Conservation (phyloP, 2,797 vertebrate genomes). For the Chrosomus eos region DNA sequence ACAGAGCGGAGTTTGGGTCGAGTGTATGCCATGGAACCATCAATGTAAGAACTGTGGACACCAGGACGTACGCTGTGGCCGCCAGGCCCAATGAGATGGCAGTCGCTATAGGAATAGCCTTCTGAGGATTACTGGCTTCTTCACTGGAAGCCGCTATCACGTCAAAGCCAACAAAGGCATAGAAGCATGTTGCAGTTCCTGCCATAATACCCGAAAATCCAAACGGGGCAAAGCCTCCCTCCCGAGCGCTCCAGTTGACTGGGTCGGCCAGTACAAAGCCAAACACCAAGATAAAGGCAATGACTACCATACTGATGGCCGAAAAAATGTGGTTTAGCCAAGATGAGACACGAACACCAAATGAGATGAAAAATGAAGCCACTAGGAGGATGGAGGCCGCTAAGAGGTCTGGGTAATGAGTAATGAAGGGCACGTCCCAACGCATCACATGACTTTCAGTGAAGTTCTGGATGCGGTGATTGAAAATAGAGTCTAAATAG, state of each 20-base stretch:
- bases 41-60: slow-evolving; percentile 90
- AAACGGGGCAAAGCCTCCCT: slow-evolving; percentile 91
- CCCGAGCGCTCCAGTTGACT: slow-evolving; percentile 86
- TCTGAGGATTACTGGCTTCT: slow-evolving; percentile 91
- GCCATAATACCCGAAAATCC: slow-evolving; percentile 91
- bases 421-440: slow-evolving; percentile 90
- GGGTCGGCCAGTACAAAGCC: slow-evolving; percentile 89
- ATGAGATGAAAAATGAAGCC: slow-evolving; percentile 90
- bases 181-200: slow-evolving; percentile 95
- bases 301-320: slow-evolving; percentile 83
- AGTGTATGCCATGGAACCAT: slow-evolving; percentile 94
- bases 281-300: slow-evolving; percentile 89
- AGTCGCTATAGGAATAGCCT: slow-evolving; percentile 87
- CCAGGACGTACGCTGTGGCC: slow-evolving; percentile 87
- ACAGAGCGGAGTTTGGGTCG: slow-evolving; percentile 90
- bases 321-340: slow-evolving; percentile 96
- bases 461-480: slow-evolving; percentile 92
- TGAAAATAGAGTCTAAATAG: slow-evolving; percentile 94
- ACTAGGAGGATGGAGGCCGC: slow-evolving; percentile 87
- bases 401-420: slow-evolving; percentile 90
- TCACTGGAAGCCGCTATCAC: slow-evolving; percentile 94
- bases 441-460: slow-evolving; percentile 87
- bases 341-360: slow-evolving; percentile 92
- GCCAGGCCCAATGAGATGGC: slow-evolving; percentile 88
- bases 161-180: slow-evolving; percentile 94